Percentiles rank a stretch among this genome's conserved stretches.
These are phyloP conservation scores for Drosophila niveifrons DNA, from an alignment of 2,888 invertebrate species.

Conservation along the genomic window DNA sequence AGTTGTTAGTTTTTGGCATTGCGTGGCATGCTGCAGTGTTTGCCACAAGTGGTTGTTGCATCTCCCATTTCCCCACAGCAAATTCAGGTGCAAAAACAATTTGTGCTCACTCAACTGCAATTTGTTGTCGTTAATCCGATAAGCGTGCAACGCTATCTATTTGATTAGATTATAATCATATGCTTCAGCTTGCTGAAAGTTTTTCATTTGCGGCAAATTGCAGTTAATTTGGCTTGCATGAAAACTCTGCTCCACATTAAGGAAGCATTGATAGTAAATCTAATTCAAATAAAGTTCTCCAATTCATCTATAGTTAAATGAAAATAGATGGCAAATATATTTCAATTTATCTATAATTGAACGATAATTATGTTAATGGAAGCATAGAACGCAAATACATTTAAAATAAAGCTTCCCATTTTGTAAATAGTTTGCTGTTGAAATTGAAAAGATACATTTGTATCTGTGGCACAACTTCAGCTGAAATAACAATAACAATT, in stretches of 20 bases:
- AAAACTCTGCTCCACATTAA: not conserved
- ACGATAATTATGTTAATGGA: too few species aligned
- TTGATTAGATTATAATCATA: conserved; percentile 13
- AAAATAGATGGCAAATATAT: not conserved
- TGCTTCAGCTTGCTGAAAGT: not conserved
- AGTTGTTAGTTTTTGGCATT: conserved; percentile 31
- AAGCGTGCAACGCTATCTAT: conserved; percentile 31
- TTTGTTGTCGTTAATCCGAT: conserved; percentile 43
- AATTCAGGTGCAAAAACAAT: conserved; percentile 67
- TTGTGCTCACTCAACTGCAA: conserved; percentile 50
- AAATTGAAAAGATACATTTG: not conserved
- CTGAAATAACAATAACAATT: not conserved
- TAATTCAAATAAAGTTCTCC: not conserved
- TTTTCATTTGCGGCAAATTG: not conserved
- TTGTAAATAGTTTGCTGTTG: too few species aligned
- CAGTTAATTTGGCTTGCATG: not conserved
- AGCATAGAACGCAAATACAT: too few species aligned
- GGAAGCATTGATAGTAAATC: not conserved
- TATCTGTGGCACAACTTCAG: not conserved
- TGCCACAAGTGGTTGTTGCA: conserved; percentile 39
- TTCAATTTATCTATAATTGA: too few species aligned
- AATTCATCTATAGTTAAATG: too few species aligned
- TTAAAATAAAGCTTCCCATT: too few species aligned
- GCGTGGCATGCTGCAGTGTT: conserved; percentile 56
- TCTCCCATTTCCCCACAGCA: conserved; percentile 54